phyloP scores from a whole-genome alignment of 2,888 invertebrate species.

The Heteromurus nitidus region DNA sequence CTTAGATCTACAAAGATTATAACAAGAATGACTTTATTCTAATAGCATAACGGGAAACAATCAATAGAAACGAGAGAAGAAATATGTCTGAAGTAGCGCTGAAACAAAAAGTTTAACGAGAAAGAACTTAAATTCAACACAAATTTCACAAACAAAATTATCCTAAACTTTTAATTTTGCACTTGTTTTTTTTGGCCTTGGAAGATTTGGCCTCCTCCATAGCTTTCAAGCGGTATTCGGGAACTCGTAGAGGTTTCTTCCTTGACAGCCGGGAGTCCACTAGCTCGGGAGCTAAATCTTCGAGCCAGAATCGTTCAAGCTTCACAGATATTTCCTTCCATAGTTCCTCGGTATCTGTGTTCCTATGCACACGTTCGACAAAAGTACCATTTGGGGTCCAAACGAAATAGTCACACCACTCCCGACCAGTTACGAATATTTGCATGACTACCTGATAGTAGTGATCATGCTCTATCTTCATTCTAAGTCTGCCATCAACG shows the following conservation, averaged over 20 bases:
- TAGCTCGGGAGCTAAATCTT: not conserved
- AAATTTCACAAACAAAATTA: no score
- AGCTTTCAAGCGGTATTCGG: not conserved
- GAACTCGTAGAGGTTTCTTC: not conserved
- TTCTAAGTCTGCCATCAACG: not conserved
- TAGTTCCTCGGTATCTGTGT: not conserved
- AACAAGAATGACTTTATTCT: no score
- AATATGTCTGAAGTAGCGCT: no score
- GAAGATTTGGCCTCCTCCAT: not conserved
- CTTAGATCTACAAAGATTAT: no score
- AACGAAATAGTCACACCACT: constrained; percentile 8
- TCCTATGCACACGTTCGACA: not conserved
- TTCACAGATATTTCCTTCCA: not conserved
- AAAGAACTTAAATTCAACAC: no score
- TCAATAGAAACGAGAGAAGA: no score
- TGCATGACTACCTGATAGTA: constrained; percentile 25
- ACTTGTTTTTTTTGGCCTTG: no score
- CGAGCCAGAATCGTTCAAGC: not conserved
- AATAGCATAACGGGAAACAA: no score
- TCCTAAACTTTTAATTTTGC: no score
- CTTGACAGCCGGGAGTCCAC: not conserved
- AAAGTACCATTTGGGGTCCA: not conserved
- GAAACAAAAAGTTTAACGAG: no score
- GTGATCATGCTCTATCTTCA: constrained; percentile 4
- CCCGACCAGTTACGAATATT: not conserved